Base-by-base conservation (phyloP, 2,797 vertebrate species). In the Babyrousa celebensis region DNA sequence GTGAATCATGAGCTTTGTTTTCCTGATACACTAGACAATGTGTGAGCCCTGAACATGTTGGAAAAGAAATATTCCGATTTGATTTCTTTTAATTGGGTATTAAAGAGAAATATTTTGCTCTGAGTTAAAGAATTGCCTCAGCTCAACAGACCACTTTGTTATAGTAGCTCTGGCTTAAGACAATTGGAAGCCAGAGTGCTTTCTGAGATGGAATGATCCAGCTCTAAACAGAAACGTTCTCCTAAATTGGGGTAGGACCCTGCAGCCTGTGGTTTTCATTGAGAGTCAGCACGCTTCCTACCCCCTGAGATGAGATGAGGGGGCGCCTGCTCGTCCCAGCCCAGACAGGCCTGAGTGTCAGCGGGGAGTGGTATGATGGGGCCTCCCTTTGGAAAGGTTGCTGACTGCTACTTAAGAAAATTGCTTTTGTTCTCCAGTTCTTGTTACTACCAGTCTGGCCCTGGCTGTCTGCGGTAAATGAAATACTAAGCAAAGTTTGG, bases 401-500 rank as follows among this genome's bases (percentile, higher is more conserved):
- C 54, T 0, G 2, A 27, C 25, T 70, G 79, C n/a, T 71, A 67
- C 32, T 95, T 54, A 84, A 75, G 79, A 80, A 96, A 94, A 94
- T 87, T 93, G 54, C 86, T 94, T 96, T 89, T 48, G 36, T 94
- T 92, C 43, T 85, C 52, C 14, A 16, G 23, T 52, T 87, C 56
- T 95, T 83, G 52, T 85, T 80, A 68, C 7, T 77, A 48, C 29
- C 54, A 25, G 12, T n/a, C 80, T 95, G 89, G 84, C 48, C 15
- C 43, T 63, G 48, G 65, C 83, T 79, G 40, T 89, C 32, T 62
- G 77, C 27, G 20, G 52, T 62, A 89, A 87, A 65, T 72, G 72
- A 83, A 86, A 94, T 60, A 79, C 78, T 84, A 84, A 85, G 83
- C 52, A 85, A 95, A 91, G 36, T 84, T 85, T 84, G 79, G 58